Evolutionary conservation across 2,113 vertebrate genomes (phyloP).

Genomic region (Podarcis muralis): DNA sequence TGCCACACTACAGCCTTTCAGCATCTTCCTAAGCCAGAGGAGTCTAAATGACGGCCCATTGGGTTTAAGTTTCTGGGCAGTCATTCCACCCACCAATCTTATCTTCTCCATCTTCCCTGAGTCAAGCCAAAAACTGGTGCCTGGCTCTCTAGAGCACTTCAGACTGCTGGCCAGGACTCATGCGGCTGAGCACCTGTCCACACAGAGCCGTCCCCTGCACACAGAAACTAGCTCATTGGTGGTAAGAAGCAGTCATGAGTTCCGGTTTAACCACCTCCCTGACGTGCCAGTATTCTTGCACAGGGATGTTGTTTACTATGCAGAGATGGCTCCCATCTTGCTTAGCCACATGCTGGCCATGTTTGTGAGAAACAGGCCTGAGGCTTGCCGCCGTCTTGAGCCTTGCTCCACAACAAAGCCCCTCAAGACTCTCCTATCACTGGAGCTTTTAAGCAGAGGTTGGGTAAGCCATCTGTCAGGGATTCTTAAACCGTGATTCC

Average conservation of each 20-base stretch:
- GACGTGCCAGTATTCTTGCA: background rate
- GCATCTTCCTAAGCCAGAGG: background rate
- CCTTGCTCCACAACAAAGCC: background rate
- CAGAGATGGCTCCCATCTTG: too few relatives aligned
- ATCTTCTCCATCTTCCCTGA: conserved; percentile 23
- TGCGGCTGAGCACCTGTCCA: too few relatives aligned
- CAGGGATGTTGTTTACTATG: too few relatives aligned
- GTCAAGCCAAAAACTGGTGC: background rate
- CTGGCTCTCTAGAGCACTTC: background rate
- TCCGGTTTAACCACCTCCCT: background rate
- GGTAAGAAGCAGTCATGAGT: background rate
- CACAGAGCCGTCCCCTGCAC: background rate
- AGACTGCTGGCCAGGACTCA: background rate
- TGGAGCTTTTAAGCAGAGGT: too few relatives aligned
- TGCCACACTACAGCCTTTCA: background rate
- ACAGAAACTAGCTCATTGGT: too few relatives aligned
- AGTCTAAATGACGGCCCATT: background rate
- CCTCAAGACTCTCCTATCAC: too few relatives aligned
- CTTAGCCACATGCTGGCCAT: too few relatives aligned
- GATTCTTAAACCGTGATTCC: too few relatives aligned
- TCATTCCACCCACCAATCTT: conserved; percentile 16
- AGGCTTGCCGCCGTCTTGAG: fast-evolving
- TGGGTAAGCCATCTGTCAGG: too few relatives aligned
- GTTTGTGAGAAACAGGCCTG: background rate
- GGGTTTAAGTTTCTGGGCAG: background rate